Conservation (phyloP, 35 echinoderm and acorn worm genomes). For the Ophioderma brevispina region DNA sequence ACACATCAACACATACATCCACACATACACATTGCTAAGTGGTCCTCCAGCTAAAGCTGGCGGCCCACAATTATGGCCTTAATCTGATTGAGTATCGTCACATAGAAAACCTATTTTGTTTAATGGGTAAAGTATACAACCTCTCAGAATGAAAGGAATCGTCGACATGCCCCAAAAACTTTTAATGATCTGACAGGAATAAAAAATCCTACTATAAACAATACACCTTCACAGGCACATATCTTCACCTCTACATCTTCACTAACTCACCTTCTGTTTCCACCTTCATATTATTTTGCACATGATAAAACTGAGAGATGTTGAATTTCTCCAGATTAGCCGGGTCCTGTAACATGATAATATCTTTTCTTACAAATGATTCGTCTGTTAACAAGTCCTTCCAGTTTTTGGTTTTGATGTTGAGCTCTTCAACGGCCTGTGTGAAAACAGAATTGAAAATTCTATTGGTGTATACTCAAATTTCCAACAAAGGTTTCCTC, state of each 20-base stretch:
- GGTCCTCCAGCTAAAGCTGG: no score
- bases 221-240: neutral
- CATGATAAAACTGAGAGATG: constrained; percentile 88
- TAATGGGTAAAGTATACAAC: neutral
- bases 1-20: no score
- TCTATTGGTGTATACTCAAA: no score
- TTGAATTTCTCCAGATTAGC: constrained; percentile 94
- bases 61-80: no score
- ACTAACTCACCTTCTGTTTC: constrained; percentile 67
- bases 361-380: constrained; percentile 78
- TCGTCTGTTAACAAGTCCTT: constrained; percentile 87
- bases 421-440: constrained; percentile 92
- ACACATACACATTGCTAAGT: no score
- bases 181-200: no score
- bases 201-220: no score
- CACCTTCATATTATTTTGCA: constrained; percentile 92
- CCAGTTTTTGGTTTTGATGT: constrained; percentile 98
- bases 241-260: neutral
- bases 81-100: no score
- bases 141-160: no score
- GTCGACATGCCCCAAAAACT: no score
- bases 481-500: no score
- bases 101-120: no score
- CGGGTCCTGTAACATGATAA: constrained; percentile 94
- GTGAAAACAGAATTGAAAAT: neutral